Base-by-base conservation (phyloP, 2,797 vertebrate species). In the Acestrorhynchus altus region DNA sequence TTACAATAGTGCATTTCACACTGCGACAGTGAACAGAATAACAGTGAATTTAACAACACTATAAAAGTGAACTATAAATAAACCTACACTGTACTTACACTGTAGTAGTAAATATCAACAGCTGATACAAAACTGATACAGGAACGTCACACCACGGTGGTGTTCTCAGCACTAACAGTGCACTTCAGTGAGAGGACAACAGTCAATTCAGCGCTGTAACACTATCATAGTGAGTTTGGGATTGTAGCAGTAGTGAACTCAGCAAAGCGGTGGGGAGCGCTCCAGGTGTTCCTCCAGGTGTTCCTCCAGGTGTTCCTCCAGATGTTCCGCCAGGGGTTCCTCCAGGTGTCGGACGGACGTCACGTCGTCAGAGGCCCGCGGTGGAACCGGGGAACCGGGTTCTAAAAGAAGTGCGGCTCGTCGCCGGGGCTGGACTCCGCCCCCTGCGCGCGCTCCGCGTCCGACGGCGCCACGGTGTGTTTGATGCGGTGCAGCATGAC, bases 401-500 rank as follows among this genome's bases (percentile, higher is more conserved):
- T 13, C 31, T 60, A 60, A 0, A 60, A 13, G 57, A 60, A 60
- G 15, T 60, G 57, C 16, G 57, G 57, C 15, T 26, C 31, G 57
- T 31, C 26, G 57, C 57, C 35, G 26, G 26, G 1, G 57, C 57
- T 60, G 57, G 57, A 60, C 13, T 76, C 64, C 52, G 39, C 24
- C 42, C 31, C 52, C 9, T 74, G 71, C 0, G 54, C 80, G 74
- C 68, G 83, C 54, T 87, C 83, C 70, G 74, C 72, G 42, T 85
- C 83, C 47, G 86, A 78, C 12, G 83, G 83, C 1, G 86, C 86
- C 18, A 88, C 83, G 13, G 82, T 86, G 79, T 87, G 83, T 35
- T 88, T 88, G 81, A 88, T 86, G 59, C 84, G 83, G 78, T 86
- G 86, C 20, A 88, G 83, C 86, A 86, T 87, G 67, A 81, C 83